A percentile compares a stretch with the other conserved stretches of the same genome.
Evolutionary conservation across 2,113 vertebrate species (phyloP).

Genomic region (Stegostoma tigrinum): DNA sequence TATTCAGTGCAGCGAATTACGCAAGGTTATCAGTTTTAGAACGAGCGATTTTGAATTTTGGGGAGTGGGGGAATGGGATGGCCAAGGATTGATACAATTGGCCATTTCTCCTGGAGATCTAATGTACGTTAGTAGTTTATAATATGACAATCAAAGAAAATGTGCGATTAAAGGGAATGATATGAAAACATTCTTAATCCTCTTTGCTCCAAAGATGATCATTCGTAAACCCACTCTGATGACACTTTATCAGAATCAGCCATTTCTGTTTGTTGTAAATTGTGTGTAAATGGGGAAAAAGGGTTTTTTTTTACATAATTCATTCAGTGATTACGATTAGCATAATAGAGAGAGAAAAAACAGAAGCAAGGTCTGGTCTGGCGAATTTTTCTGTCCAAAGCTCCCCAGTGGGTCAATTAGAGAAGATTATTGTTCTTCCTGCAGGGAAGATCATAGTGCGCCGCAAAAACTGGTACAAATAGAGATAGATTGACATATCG

Average conservation of each 20-base stretch:
- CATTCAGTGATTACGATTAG: conserved; percentile 63
- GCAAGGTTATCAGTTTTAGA: neutral
- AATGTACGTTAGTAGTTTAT: neutral
- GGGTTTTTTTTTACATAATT: conserved; percentile 42
- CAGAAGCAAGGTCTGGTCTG: conserved; percentile 81
- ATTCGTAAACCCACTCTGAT: conserved; percentile 15
- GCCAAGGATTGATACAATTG: neutral
- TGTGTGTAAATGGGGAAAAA: neutral
- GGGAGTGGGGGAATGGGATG: neutral
- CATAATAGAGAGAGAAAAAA: conserved; percentile 67
- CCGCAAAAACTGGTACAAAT: conserved; percentile 74
- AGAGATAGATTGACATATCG: conserved; percentile 85
- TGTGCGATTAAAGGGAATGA: neutral
- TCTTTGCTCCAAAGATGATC: neutral
- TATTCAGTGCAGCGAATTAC: neutral
- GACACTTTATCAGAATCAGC: conserved; percentile 21
- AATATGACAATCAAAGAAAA: neutral
- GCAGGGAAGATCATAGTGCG: conserved; percentile 82
- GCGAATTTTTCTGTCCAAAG: conserved; percentile 67
- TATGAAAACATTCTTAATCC: neutral
- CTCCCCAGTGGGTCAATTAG: conserved; percentile 99
- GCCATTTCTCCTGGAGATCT: neutral
- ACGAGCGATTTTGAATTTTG: neutral
- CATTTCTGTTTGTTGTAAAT: conserved; percentile 28
- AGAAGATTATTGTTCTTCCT: conserved; percentile 99